Evolutionary conservation across 2,797 vertebrate genomes (phyloP).

Genomic region (Microchirus variegatus): DNA sequence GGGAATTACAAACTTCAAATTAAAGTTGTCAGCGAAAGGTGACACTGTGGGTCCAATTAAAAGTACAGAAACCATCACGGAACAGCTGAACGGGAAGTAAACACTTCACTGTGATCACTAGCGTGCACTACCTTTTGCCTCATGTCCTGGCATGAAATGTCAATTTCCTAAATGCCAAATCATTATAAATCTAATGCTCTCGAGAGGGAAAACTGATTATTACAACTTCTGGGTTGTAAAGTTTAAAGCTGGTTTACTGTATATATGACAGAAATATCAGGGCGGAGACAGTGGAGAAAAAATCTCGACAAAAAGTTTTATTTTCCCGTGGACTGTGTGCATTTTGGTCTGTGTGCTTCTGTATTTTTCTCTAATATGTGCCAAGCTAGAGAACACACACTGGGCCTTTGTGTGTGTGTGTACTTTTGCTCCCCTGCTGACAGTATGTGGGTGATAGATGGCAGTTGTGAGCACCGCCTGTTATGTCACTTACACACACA

Average conservation of each 20-base stretch:
- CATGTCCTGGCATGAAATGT: conserved; percentile 6
- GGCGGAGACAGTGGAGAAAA: conserved; percentile 35
- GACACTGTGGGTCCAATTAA: conserved; percentile 69
- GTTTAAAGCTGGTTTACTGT: conserved; percentile 11
- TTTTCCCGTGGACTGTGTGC: conserved; percentile 9
- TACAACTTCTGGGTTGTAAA: conserved; percentile 2
- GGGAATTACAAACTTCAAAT: conserved; percentile 25
- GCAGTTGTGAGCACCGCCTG: conserved; percentile 70
- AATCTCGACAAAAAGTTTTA: conserved; percentile 48
- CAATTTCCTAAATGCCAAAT: conserved; percentile 10
- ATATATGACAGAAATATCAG: conserved; percentile 28
- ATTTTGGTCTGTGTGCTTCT: conserved; percentile 22
- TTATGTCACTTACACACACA: conserved; percentile 64
- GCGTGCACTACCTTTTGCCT: conserved; percentile 11
- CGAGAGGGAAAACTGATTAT: conserved; percentile 1
- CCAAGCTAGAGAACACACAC: conserved; percentile 36
- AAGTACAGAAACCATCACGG: conserved; percentile 37
- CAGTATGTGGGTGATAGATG: conserved; percentile 80
- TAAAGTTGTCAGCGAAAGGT: conserved; percentile 28
- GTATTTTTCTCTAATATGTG: conserved; percentile 44
- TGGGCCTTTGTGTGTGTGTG: conserved; percentile 40
- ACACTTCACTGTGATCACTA: conserved; percentile 18
- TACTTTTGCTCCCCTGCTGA: conserved; percentile 71
- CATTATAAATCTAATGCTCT: conserved; percentile 1
- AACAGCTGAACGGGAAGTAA: conserved; percentile 35